phyloP scores from a whole-genome alignment of 1,140 invertebrate species.

The Papilio aristodemus region DNA sequence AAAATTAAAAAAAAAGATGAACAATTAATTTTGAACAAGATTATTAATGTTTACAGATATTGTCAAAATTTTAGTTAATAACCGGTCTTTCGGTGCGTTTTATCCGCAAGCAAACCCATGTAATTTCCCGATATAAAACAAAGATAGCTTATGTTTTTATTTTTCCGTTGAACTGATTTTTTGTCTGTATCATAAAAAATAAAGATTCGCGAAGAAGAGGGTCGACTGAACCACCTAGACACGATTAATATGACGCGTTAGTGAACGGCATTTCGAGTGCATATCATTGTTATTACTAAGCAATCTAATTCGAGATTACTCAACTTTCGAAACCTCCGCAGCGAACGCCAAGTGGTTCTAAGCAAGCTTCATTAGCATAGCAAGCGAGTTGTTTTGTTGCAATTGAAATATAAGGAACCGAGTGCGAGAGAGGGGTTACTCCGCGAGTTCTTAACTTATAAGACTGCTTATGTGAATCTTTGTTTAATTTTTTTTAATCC shows the following conservation, averaged over 20 bases:
- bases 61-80: too few relatives aligned
- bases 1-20: too few relatives aligned
- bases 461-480: conserved; percentile 20
- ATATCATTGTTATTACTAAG: conserved; percentile 36
- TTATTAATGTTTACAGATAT: too few relatives aligned
- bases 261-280: conserved; percentile 28
- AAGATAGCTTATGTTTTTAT: too few relatives aligned
- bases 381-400: conserved; percentile 50
- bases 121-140: too few relatives aligned
- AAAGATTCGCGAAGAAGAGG: not conserved
- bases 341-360: conserved; percentile 42
- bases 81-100: too few relatives aligned
- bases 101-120: too few relatives aligned
- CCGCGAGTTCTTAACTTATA: conserved; percentile 5
- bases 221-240: not conserved
- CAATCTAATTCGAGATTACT: conserved; percentile 42
- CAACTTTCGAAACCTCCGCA: conserved; percentile 47
- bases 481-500: conserved; percentile 17
- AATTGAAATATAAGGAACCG: conserved; percentile 46
- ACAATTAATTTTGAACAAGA: too few relatives aligned
- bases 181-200: not conserved
- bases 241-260: not conserved
- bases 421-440: conserved; percentile 17
- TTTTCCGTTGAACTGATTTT: not conserved
- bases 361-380: conserved; percentile 57